These are phyloP conservation scores for Euura lappo DNA, from an alignment of 1,140 invertebrate genomes.

Conservation along the genomic window DNA sequence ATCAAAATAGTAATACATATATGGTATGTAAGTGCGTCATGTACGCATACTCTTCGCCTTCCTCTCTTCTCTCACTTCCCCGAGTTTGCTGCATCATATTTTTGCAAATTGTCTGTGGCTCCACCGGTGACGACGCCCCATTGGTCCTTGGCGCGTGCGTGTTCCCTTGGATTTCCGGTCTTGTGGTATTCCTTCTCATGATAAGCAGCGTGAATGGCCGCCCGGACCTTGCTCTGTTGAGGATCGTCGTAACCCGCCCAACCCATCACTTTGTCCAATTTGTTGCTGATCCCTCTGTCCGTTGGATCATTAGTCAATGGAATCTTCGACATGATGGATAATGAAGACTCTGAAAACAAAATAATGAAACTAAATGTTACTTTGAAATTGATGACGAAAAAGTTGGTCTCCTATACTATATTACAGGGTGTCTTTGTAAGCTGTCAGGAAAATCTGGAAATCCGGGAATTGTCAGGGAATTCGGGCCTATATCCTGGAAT, in stretches of 20 bases:
- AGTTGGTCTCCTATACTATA: no score
- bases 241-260: neutral
- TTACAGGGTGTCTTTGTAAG: no score
- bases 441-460: no score
- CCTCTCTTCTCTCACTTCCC: neutral
- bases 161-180: neutral
- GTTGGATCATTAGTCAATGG: neutral
- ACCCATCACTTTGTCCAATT: neutral
- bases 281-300: neutral
- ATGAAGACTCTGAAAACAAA: neutral
- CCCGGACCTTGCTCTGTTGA: neutral
- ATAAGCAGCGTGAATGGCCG: neutral
- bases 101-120: neutral
- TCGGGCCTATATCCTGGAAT: no score
- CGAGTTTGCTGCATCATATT: neutral
- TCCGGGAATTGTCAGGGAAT: no score
- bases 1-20: neutral
- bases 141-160: neutral
- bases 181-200: neutral
- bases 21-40: neutral
- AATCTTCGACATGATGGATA: neutral
- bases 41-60: neutral
- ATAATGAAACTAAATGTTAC: neutral
- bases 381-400: neutral
- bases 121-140: neutral